Conservation (phyloP, 1,140 invertebrate species). For the Anagrus nilaparvatae region DNA sequence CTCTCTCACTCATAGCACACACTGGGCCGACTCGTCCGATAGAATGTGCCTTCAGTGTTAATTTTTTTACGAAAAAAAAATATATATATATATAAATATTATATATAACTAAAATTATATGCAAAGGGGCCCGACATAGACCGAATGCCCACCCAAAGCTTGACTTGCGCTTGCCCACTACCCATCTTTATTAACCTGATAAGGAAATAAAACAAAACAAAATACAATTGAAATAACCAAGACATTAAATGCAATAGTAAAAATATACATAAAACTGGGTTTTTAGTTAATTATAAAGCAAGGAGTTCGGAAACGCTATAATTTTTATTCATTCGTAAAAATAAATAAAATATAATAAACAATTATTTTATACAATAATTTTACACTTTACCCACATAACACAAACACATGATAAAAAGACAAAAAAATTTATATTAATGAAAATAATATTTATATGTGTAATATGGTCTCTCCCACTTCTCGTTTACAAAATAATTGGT, state of each 20-base stretch:
- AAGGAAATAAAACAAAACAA: too few species aligned
- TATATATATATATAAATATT: too few species aligned
- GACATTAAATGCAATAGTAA: too few species aligned
- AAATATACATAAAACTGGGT: too few species aligned
- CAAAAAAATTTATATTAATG: neutral
- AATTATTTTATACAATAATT: too few species aligned
- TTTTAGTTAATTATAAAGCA: too few species aligned
- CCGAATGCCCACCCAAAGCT: conserved; percentile 57
- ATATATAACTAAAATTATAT: conserved; percentile 58
- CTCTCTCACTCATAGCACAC: conserved; percentile 49
- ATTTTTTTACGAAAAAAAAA: conserved; percentile 72
- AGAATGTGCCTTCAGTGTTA: conserved; percentile 81
- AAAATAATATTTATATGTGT: conserved; percentile 44
- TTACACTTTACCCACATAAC: too few species aligned
- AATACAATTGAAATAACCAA: too few species aligned
- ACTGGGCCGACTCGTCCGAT: conserved; percentile 80
- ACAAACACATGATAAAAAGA: conserved; percentile 30
- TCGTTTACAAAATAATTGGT: too few species aligned
- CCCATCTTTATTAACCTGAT: conserved; percentile 35
- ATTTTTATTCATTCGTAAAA: too few species aligned
- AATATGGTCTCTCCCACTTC: conserved; percentile 46
- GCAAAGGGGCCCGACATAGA: conserved; percentile 76
- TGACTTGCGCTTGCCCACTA: conserved; percentile 43
- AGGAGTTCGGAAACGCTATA: conserved; percentile 44
- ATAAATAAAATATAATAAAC: too few species aligned